Percentiles rank a stretch among this genome's conserved stretches.
Evolutionary conservation across 2,888 invertebrate species (phyloP).

Genomic region (Drosophila tripunctata): DNA sequence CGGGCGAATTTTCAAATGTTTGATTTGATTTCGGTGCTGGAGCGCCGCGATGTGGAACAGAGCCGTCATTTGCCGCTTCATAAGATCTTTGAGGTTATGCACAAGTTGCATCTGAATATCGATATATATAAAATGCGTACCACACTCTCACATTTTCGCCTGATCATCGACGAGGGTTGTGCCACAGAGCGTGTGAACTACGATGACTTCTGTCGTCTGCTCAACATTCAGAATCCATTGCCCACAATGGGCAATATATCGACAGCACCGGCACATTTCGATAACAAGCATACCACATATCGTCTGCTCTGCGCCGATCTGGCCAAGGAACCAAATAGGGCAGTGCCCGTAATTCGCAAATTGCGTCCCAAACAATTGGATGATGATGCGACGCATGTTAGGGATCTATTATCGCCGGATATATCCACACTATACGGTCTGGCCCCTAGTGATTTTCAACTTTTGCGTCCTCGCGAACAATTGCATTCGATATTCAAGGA

Average conservation of each 20-base stretch:
- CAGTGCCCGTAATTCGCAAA: not conserved
- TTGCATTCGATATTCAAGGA: slow-evolving; percentile 64
- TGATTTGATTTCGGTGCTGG: slow-evolving; percentile 58
- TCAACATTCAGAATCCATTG: slow-evolving; percentile 64
- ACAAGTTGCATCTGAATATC: slow-evolving; percentile 48
- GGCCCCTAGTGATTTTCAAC: slow-evolving; percentile 65
- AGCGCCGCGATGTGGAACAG: slow-evolving; percentile 54
- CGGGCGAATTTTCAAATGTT: slow-evolving; percentile 62
- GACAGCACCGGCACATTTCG: slow-evolving; percentile 38
- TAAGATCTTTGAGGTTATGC: slow-evolving; percentile 56
- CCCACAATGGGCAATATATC: slow-evolving; percentile 54
- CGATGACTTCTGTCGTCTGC: slow-evolving; percentile 60
- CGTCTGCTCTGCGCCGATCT: slow-evolving; percentile 69
- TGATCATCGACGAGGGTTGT: slow-evolving; percentile 57
- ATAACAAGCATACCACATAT: slow-evolving; percentile 76
- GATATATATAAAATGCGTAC: slow-evolving; percentile 60
- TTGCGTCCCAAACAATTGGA: not conserved
- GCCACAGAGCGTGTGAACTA: slow-evolving; percentile 61
- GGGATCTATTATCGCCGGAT: slow-evolving; percentile 70
- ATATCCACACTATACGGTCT: slow-evolving; percentile 61
- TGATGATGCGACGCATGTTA: slow-evolving; percentile 49
- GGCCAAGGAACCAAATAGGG: slow-evolving; percentile 37
- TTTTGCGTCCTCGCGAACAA: slow-evolving; percentile 63
- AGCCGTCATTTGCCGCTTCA: slow-evolving; percentile 53
- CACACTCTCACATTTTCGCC: slow-evolving; percentile 53